Percentiles rank a stretch among this genome's conserved stretches.
These are phyloP conservation scores for Sorex fumeus DNA, from an alignment of 2,113 vertebrate genomes.

Conservation along the genomic window DNA sequence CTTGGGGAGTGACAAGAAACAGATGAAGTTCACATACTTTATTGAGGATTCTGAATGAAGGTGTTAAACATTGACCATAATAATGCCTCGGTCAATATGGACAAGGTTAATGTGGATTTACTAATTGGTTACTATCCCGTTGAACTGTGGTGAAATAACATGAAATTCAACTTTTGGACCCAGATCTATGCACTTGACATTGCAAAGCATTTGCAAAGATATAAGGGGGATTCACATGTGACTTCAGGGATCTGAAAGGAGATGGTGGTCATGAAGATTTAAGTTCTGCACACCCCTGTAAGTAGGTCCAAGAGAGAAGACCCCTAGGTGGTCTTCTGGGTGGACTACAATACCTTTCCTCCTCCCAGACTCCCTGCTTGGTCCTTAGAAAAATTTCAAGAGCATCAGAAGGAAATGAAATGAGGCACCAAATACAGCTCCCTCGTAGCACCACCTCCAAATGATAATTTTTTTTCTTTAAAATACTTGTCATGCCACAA, in stretches of 20 bases:
- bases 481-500: neutral
- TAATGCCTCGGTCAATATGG: no score
- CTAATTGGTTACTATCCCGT: neutral
- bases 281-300: fast-evolving
- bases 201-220: neutral
- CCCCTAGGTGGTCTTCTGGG: neutral
- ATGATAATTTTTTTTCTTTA: slow-evolving; percentile 14
- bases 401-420: neutral
- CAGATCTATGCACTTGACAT: no score
- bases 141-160: neutral
- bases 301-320: no score
- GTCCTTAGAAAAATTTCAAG: neutral
- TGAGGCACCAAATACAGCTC: neutral
- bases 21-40: no score
- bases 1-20: no score
- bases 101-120: no score
- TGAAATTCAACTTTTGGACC: neutral
- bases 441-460: neutral
- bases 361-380: neutral
- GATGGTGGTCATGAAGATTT: neutral
- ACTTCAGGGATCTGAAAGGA: neutral
- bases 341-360: no score
- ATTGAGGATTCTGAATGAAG: no score
- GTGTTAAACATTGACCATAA: no score
- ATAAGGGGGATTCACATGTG: neutral